Conservation (phyloP, 2,113 vertebrate genomes). For the Salvator merianae region DNA sequence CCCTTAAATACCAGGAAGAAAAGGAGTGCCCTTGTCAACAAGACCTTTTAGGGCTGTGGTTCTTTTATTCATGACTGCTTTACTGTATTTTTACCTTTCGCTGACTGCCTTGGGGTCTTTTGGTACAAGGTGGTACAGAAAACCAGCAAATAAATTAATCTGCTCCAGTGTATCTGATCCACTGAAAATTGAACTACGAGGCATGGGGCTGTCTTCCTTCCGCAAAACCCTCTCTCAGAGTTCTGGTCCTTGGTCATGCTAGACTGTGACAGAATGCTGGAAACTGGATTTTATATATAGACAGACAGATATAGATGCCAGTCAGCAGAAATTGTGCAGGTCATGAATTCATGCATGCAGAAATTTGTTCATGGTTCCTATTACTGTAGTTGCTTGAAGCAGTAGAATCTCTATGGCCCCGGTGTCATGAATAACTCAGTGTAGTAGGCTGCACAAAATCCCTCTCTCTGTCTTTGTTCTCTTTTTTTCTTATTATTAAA, state of each 20-base stretch:
- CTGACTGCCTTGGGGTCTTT: not conserved
- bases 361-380: not conserved
- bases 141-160: not conserved
- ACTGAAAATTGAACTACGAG: not conserved
- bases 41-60: no score
- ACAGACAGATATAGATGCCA: not conserved
- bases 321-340: not conserved
- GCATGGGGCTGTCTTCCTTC: not conserved
- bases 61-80: not conserved
- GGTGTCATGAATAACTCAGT: not conserved
- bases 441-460: not conserved
- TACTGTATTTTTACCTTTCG: not conserved
- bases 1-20: not conserved
- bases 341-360: not conserved
- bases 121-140: not conserved
- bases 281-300: not conserved
- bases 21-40: not conserved
- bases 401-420: not conserved
- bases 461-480: not conserved
- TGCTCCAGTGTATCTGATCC: not conserved
- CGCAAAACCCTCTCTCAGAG: not conserved
- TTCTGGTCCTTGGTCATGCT: not conserved
- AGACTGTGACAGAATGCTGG: constrained; percentile 1
- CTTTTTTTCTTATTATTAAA: not conserved
- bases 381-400: not conserved